Conservation (phyloP, 1,140 invertebrate species). For the Cydia amplana region DNA sequence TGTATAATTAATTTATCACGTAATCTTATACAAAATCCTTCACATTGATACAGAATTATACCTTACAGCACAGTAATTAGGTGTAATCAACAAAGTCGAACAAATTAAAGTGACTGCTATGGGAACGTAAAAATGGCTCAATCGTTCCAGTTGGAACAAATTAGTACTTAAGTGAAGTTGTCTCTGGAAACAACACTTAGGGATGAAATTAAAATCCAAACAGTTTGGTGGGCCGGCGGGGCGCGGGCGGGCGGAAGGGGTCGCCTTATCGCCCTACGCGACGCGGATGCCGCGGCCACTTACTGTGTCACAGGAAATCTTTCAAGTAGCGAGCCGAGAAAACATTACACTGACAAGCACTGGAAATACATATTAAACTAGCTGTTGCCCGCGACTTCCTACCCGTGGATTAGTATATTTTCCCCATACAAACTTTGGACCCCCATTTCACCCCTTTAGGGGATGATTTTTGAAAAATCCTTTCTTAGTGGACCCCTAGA, state of each 20-base stretch:
- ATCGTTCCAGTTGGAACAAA: slow-evolving; percentile 69
- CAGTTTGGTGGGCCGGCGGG: slow-evolving; percentile 49
- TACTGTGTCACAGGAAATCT: slow-evolving; percentile 35
- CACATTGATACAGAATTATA: too few species aligned
- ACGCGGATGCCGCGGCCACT: slow-evolving; percentile 71
- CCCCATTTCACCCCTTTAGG: too few species aligned
- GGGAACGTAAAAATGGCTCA: slow-evolving; percentile 55
- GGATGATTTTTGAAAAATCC: too few species aligned
- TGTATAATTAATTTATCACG: too few species aligned
- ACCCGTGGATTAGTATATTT: too few species aligned
- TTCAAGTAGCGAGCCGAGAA: slow-evolving; percentile 42
- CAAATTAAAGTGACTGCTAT: slow-evolving; percentile 27
- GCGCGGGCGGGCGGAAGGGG: slow-evolving; percentile 45
- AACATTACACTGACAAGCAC: not conserved
- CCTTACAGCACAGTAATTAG: not conserved
- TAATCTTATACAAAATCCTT: too few species aligned
- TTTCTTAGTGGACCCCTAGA: too few species aligned
- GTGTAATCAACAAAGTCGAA: slow-evolving; percentile 15
- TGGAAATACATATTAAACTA: too few species aligned
- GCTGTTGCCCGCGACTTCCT: too few species aligned
- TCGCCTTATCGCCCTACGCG: slow-evolving; percentile 69
- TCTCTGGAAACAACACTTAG: slow-evolving; percentile 74
- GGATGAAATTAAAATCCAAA: slow-evolving; percentile 75
- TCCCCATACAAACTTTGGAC: too few species aligned
- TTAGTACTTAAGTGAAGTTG: slow-evolving; percentile 68